Evolutionary conservation across 2,888 invertebrate genomes (phyloP), one percentile per base, ranked within the genome.

Genomic region (Melitaea athalia): DNA sequence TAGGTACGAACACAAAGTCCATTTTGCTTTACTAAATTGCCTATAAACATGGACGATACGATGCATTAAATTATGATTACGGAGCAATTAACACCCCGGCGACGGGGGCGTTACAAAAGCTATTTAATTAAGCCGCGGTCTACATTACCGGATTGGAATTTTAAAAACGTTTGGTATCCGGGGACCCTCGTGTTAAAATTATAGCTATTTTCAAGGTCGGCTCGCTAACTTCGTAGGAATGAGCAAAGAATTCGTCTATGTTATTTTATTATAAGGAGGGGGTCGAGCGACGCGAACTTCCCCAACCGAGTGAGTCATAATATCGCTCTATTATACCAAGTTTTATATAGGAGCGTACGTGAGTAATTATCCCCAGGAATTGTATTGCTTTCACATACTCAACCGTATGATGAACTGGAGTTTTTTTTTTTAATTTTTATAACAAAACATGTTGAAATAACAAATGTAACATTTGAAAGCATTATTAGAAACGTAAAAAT

Each of bases 151-250:
- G 68, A 49, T 66, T 63, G 66, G 60, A 68, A 74, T 72, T 71
- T 71, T 67, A 71, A 74, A 72, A 73, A 73, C 45, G 59, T 64
- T 62, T 55, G 59, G 63, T 57, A 66, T 64, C 63, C 61, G 3
- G 72, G 63, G 62, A 50, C 64, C 63, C 59, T 59, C 31, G 63
- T 50, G 67, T 67, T 67, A 60, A 67, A 73, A 72, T 67, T 68
- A 67, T 69, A 64, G 63, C 68, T 53, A 75, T 68, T 71, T 68
- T 71, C 77, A 78, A 78, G 78, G 78, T 76, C 74, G 69, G 31
- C 67, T 65, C 67, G 69, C 65, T 62, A 69, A 67, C 15, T 63
- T 55, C 43, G 63, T 63, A 65, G 62, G 63, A 70, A 67, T 59
- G 67, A 65, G 69, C 67, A 63, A 64, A 68, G 64, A 66, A 64